These are phyloP conservation scores for Pardalotus punctatus DNA, from an alignment of 2,113 vertebrate genomes.

Conservation along the genomic window DNA sequence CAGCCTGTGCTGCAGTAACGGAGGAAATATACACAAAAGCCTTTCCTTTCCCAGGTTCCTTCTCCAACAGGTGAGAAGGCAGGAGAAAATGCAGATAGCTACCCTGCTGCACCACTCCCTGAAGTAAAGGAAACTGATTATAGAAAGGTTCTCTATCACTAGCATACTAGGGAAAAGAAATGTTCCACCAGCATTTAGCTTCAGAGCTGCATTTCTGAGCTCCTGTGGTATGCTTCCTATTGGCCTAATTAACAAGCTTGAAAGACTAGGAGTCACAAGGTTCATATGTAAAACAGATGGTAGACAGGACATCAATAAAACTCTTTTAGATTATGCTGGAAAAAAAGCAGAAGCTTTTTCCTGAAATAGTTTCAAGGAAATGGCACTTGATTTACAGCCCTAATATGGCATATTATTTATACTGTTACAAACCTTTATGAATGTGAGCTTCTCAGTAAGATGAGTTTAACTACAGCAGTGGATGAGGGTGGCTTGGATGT, in stretches of 20 bases:
- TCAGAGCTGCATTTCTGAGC: conserved; percentile 1
- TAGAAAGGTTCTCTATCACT: background rate
- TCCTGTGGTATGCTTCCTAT: conserved; percentile 14
- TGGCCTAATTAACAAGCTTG: conserved; percentile 55
- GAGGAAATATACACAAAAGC: background rate
- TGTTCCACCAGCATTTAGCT: background rate
- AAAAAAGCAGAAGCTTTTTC: conserved; percentile 19
- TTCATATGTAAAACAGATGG: conserved; percentile 53
- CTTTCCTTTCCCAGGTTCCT: background rate
- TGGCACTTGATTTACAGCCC: background rate
- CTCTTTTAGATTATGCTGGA: conserved; percentile 4
- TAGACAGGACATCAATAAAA: conserved; percentile 61
- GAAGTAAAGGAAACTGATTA: background rate
- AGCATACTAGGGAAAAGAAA: background rate
- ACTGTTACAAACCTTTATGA: background rate
- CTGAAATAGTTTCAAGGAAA: conserved; percentile 31
- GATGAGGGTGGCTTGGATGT: background rate
- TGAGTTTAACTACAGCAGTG: background rate
- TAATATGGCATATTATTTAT: background rate
- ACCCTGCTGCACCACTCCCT: background rate
- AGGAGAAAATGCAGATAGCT: background rate
- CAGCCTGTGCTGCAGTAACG: background rate
- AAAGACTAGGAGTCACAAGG: conserved; percentile 55
- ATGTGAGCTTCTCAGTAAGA: background rate
- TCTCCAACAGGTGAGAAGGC: background rate